These are phyloP conservation scores for Acropora tenuis DNA, from an alignment of 64 coral and sea anemone genomes.

Conservation along the genomic window DNA sequence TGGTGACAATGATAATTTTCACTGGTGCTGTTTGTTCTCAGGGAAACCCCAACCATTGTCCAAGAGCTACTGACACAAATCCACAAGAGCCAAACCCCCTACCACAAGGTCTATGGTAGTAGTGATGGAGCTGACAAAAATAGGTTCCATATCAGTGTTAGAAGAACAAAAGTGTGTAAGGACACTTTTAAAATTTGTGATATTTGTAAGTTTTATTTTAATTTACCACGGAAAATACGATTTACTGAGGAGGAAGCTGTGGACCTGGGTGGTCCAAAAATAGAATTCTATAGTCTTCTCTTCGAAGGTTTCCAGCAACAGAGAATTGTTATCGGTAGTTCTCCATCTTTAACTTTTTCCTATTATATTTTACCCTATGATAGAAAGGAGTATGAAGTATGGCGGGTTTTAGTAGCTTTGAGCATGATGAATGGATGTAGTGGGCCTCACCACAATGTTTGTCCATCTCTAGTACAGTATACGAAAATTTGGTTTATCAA, in stretches of 20 bases:
- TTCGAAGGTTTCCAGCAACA: slow-evolving; percentile 3
- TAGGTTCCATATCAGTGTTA: neutral
- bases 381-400: slow-evolving; percentile 1
- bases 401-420: slow-evolving; percentile 8
- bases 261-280: slow-evolving; percentile 9
- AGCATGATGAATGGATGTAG: slow-evolving; percentile 12
- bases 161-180: neutral
- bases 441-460: slow-evolving; percentile 1
- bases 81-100: neutral
- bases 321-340: slow-evolving; percentile 18
- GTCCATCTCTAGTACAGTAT: slow-evolving; percentile 11
- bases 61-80: too few relatives aligned
- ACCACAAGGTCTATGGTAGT: neutral
- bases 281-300: slow-evolving; percentile 1
- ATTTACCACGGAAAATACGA: neutral
- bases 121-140: neutral
- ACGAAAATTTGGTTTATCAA: too few relatives aligned
- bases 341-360: slow-evolving; percentile 23
- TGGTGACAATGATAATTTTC: too few relatives aligned
- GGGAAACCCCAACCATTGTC: too few relatives aligned
- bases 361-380: neutral
- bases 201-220: neutral
- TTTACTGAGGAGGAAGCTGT: slow-evolving; percentile 7
- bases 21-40: too few relatives aligned
- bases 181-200: slow-evolving; percentile 3